These are phyloP conservation scores for Bufo bufo DNA, from an alignment of 2,113 vertebrate species.

Conservation along the genomic window DNA sequence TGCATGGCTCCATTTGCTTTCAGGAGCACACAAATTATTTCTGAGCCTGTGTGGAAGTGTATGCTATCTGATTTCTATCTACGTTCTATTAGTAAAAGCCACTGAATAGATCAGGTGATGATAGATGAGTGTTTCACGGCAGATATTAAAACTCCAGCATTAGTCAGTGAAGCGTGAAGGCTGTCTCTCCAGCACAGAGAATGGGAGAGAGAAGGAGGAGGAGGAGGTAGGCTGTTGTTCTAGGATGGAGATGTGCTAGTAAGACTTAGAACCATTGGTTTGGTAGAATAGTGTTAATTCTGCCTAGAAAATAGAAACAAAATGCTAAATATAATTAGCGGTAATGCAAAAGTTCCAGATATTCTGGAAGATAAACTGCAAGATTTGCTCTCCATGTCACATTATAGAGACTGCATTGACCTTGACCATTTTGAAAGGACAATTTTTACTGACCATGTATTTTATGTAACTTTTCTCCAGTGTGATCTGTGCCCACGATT, in stretches of 20 bases:
- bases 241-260: conserved; percentile 10
- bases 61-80: conserved; percentile 50
- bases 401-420: not conserved
- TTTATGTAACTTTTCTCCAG: not conserved
- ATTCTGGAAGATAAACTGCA: not conserved
- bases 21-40: conserved; percentile 48
- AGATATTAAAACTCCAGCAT: conserved; percentile 54
- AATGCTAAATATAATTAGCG: not conserved
- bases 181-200: conserved; percentile 35
- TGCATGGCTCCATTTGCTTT: conserved; percentile 37
- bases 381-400: not conserved
- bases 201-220: conserved; percentile 11
- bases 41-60: conserved; percentile 36
- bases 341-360: no score
- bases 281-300: not conserved
- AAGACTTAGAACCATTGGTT: conserved; percentile 5
- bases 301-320: not conserved
- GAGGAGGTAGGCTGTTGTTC: conserved; percentile 4
- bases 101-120: conserved; percentile 51
- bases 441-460: not conserved
- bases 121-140: conserved; percentile 45
- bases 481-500: not conserved
- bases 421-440: not conserved
- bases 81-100: conserved; percentile 52
- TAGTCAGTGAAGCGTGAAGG: conserved; percentile 51